phyloP scores from a whole-genome alignment of 2,888 invertebrate genomes.

The Eilema caniola region DNA sequence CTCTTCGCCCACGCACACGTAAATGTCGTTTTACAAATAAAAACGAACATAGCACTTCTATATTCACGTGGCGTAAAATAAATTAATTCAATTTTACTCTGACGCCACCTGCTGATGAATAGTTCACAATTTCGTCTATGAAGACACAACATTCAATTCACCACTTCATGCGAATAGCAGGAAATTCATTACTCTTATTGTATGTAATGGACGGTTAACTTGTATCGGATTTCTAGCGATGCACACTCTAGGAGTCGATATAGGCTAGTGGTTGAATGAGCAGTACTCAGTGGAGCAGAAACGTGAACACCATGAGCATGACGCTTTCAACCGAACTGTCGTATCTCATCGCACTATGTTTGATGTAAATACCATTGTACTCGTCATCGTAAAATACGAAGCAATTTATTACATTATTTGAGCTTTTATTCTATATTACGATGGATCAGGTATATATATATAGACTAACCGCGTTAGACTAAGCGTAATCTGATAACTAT shows the following conservation, averaged over 20 bases:
- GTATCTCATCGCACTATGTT: slow-evolving; percentile 40
- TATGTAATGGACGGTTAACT: slow-evolving; percentile 39
- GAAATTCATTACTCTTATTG: slow-evolving; percentile 24
- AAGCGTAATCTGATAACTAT: too few relatives aligned
- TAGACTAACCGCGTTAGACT: too few relatives aligned
- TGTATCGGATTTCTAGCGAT: slow-evolving; percentile 37
- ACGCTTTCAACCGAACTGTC: slow-evolving; percentile 49
- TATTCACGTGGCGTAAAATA: not conserved
- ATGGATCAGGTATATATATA: too few relatives aligned
- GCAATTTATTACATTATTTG: slow-evolving; percentile 11
- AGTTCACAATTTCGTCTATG: not conserved
- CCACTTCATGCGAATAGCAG: slow-evolving; percentile 12
- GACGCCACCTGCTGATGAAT: not conserved
- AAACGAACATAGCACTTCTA: not conserved
- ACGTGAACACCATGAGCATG: slow-evolving; percentile 58
- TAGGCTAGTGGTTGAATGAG: slow-evolving; percentile 56
- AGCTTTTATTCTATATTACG: too few relatives aligned
- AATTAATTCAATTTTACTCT: not conserved
- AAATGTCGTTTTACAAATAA: too few relatives aligned
- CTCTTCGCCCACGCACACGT: too few relatives aligned
- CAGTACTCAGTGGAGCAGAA: slow-evolving; percentile 60
- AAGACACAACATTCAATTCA: slow-evolving; percentile 10
- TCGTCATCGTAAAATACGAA: slow-evolving; percentile 22
- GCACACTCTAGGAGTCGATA: slow-evolving; percentile 45
- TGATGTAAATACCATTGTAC: slow-evolving; percentile 39